Percentiles rank a stretch among this genome's conserved stretches.
Evolutionary conservation across 2,113 vertebrate genomes (phyloP).

Genomic region (Solea solea): DNA sequence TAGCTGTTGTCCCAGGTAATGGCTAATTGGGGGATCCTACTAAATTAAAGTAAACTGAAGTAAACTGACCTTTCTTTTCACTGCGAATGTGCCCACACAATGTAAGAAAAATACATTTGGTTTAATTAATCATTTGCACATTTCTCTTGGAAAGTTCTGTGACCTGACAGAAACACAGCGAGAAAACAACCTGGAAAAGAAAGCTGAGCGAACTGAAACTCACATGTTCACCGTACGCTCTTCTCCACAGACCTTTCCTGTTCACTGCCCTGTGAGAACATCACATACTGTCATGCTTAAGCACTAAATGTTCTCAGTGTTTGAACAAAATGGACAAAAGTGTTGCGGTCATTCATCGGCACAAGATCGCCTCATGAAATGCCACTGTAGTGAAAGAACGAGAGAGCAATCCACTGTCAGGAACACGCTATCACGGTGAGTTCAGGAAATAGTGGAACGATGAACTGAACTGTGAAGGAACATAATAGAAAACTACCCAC

Average conservation of each 20-base stretch:
- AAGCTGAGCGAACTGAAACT: too few relatives aligned
- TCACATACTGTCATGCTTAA: neutral
- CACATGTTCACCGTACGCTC: too few relatives aligned
- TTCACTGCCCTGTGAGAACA: neutral
- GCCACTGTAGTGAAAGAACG: conserved; percentile 16
- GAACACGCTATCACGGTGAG: neutral
- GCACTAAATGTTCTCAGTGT: neutral
- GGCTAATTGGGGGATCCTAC: too few relatives aligned
- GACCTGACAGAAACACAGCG: too few relatives aligned
- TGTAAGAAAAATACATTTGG: too few relatives aligned
- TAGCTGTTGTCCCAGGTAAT: too few relatives aligned
- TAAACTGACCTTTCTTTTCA: too few relatives aligned
- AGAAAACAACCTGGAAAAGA: too few relatives aligned
- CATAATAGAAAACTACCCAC: conserved; percentile 5
- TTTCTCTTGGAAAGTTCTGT: too few relatives aligned
- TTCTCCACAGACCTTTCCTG: neutral
- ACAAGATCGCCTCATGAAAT: conserved; percentile 11
- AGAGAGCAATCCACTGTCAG: conserved; percentile 9
- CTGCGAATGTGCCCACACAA: too few relatives aligned
- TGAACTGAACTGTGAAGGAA: conserved; percentile 6
- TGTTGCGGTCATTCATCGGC: neutral
- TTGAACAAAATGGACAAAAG: conserved; percentile 5
- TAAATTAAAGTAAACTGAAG: too few relatives aligned
- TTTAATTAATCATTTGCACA: too few relatives aligned
- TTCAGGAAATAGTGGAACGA: conserved; percentile 1